These are phyloP conservation scores for Choloepus didactylus DNA, from an alignment of 2,797 vertebrate species.

Conservation along the genomic window DNA sequence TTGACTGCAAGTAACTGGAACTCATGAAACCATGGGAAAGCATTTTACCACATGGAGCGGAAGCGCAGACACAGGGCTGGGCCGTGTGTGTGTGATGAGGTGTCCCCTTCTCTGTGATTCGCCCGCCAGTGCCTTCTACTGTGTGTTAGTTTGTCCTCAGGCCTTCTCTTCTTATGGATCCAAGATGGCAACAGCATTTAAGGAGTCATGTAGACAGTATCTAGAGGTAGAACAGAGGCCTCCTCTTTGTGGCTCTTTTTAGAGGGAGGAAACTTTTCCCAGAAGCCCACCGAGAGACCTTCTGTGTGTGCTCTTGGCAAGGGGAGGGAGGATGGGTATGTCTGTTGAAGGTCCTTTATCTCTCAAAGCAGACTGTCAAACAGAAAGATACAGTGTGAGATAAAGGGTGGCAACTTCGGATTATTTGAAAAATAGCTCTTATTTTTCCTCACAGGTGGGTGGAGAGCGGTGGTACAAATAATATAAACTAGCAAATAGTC, in stretches of 20 bases:
- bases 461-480: not conserved
- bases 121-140: not conserved
- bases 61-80: not conserved
- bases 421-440: constrained; percentile 42
- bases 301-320: not conserved
- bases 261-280: not conserved
- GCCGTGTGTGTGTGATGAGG: no score
- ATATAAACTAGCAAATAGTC: not conserved
- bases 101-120: not conserved
- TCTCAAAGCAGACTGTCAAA: not conserved
- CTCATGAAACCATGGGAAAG: not conserved
- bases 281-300: not conserved
- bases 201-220: not conserved
- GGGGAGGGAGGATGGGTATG: not conserved
- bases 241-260: not conserved
- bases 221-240: not conserved
- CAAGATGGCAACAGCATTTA: not conserved
- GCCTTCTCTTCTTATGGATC: not conserved
- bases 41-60: not conserved
- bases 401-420: not conserved
- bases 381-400: not conserved
- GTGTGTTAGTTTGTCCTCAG: not conserved
- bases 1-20: not conserved
- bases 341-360: not conserved
- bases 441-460: not conserved